phyloP scores from a whole-genome alignment of 1,140 invertebrate species.

The Diachasmimorpha longicaudata region DNA sequence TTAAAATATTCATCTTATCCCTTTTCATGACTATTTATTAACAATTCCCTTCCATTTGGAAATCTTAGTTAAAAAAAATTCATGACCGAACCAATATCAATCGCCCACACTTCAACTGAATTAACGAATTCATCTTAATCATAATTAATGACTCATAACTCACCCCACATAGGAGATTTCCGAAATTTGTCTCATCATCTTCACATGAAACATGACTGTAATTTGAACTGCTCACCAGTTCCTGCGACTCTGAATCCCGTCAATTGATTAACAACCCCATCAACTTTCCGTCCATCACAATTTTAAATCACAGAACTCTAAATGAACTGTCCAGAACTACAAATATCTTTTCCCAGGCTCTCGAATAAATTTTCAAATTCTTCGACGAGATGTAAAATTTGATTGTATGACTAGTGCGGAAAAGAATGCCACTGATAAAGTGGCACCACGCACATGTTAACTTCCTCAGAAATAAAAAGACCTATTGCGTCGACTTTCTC shows the following conservation, averaged over 20 bases:
- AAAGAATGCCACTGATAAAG: neutral
- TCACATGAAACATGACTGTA: slow-evolving; percentile 17
- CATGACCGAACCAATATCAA: too few relatives aligned
- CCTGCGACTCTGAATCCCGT: neutral
- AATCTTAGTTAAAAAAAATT: too few relatives aligned
- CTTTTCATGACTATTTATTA: too few relatives aligned
- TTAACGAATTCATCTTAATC: too few relatives aligned
- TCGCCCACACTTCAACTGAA: too few relatives aligned
- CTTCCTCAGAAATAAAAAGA: neutral
- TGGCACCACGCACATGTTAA: neutral
- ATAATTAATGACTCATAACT: slow-evolving; percentile 32
- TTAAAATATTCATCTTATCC: too few relatives aligned
- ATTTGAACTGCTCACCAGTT: neutral
- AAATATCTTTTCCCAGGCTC: neutral
- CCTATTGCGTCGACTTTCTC: neutral
- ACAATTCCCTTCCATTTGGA: too few relatives aligned
- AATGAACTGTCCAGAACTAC: too few relatives aligned
- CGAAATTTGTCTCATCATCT: slow-evolving; percentile 56
- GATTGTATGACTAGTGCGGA: neutral
- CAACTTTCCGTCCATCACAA: neutral
- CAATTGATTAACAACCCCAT: neutral
- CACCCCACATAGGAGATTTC: slow-evolving; percentile 60
- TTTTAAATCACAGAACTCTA: neutral
- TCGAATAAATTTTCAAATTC: neutral
- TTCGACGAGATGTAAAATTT: neutral